Evolutionary conservation across 2,797 vertebrate genomes (phyloP).

Genomic region (Sebastes oblongus): DNA sequence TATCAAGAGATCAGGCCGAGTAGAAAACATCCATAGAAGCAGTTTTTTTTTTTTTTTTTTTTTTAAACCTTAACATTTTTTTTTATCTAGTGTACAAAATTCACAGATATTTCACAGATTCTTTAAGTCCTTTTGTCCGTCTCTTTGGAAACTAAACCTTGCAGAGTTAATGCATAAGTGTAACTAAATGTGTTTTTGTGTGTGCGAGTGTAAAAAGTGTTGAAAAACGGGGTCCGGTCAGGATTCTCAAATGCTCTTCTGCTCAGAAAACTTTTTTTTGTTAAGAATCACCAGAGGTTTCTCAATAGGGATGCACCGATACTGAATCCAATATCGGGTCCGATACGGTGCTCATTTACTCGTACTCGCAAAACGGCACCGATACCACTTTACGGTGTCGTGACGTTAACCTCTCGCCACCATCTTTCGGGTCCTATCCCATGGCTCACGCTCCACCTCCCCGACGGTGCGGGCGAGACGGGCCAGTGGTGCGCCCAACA

Average conservation of each 20-base stretch:
- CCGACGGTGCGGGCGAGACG: too few species aligned
- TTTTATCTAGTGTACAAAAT: slow-evolving; percentile 82
- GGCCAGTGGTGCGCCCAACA: too few species aligned
- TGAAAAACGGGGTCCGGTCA: slow-evolving; percentile 21
- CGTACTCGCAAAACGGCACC: too few species aligned
- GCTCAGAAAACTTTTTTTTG: slow-evolving; percentile 52
- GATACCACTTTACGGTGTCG: too few species aligned
- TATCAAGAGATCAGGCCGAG: slow-evolving; percentile 79
- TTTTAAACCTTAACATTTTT: slow-evolving; percentile 51
- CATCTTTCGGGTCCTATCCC: too few species aligned
- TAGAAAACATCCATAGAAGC: slow-evolving; percentile 82
- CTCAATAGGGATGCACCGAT: too few species aligned
- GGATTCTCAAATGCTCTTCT: slow-evolving; percentile 71
- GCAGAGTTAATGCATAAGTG: slow-evolving; percentile 38
- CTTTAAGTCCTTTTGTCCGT: slow-evolving; percentile 66
- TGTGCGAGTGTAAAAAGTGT: slow-evolving; percentile 19
- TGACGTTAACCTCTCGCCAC: too few species aligned
- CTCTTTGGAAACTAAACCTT: slow-evolving; percentile 75
- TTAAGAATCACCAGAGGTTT: not conserved
- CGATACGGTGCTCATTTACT: too few species aligned
- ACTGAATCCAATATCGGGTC: too few species aligned
- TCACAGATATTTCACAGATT: slow-evolving; percentile 84
- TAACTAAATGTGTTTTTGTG: slow-evolving; percentile 21
- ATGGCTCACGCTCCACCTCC: too few species aligned
- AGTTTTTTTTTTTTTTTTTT: slow-evolving; percentile 47